A percentile compares a stretch with the other conserved stretches of the same genome.
Evolutionary conservation across 2,888 invertebrate species (phyloP).

Genomic region (Tridacna crocea): DNA sequence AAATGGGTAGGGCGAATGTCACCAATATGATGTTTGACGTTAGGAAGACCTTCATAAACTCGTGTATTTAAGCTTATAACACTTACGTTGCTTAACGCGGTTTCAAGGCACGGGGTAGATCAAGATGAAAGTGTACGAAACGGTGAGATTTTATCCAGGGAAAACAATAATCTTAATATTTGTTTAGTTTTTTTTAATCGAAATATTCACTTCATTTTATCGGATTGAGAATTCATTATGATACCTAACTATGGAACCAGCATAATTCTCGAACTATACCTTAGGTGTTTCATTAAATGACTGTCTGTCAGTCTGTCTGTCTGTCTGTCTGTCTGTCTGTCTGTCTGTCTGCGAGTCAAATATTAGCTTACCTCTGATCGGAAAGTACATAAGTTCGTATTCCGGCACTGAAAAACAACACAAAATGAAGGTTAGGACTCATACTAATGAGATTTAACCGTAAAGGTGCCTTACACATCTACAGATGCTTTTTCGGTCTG

Average conservation of each 20-base stretch:
- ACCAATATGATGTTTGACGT: too few relatives aligned
- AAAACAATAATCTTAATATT: background rate
- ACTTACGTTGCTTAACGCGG: too few relatives aligned
- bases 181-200: background rate
- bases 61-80: too few relatives aligned
- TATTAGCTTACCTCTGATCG: constrained; percentile 6
- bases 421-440: background rate
- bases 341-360: background rate
- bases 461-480: too few relatives aligned
- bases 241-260: background rate
- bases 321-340: background rate
- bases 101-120: background rate
- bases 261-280: background rate
- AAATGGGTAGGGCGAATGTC: too few relatives aligned
- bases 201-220: background rate
- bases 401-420: constrained; percentile 1
- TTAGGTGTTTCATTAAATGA: background rate
- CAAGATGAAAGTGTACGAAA: background rate
- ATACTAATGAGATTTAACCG: too few relatives aligned
- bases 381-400: constrained; percentile 10
- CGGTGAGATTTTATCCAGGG: too few relatives aligned
- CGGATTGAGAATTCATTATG: background rate
- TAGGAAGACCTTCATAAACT: too few relatives aligned
- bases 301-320: background rate
- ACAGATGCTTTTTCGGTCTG: too few relatives aligned